These are phyloP conservation scores for Acanthurus leucopareius DNA, from an alignment of 2,797 vertebrate species.

Conservation along the genomic window DNA sequence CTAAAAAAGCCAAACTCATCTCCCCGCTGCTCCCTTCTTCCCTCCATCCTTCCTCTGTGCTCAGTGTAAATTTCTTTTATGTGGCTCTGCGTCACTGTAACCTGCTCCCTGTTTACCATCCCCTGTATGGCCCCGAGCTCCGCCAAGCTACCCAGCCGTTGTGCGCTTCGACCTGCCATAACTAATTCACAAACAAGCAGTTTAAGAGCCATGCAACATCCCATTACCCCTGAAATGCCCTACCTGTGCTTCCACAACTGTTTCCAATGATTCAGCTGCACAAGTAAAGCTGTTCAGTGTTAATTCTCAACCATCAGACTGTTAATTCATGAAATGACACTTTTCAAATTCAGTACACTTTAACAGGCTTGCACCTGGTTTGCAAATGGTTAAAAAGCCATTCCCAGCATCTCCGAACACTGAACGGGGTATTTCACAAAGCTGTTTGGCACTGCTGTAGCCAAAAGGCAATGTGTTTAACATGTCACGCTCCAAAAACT, in stretches of 20 bases:
- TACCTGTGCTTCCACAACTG: conserved; percentile 69
- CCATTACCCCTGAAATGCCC: conserved; percentile 55
- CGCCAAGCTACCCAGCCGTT: conserved; percentile 47
- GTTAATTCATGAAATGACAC: conserved; percentile 34
- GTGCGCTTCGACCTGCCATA: conserved; percentile 59
- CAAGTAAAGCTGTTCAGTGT: conserved; percentile 35
- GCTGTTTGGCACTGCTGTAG: conserved; percentile 72
- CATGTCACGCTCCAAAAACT: conserved; percentile 84
- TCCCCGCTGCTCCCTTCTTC: conserved; percentile 43
- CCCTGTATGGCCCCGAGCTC: conserved; percentile 63
- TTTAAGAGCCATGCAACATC: conserved; percentile 67
- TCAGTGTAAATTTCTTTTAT: conserved; percentile 65
- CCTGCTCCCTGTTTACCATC: conserved; percentile 64
- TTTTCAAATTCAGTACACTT: conserved; percentile 31
- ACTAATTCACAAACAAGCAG: conserved; percentile 80
- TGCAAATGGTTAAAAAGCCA: conserved; percentile 70
- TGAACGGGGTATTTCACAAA: conserved; percentile 77
- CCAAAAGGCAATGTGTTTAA: conserved; percentile 85
- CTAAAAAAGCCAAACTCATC: conserved; percentile 62
- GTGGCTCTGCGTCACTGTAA: conserved; percentile 70
- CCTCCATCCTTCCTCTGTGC: conserved; percentile 40
- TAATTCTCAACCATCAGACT: conserved; percentile 40
- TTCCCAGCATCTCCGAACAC: conserved; percentile 70
- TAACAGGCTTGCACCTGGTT: conserved; percentile 41
- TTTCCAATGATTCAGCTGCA: conserved; percentile 44